Base-by-base conservation (phyloP, 2,797 vertebrate genomes). In the Rousettus madagascariensis region DNA sequence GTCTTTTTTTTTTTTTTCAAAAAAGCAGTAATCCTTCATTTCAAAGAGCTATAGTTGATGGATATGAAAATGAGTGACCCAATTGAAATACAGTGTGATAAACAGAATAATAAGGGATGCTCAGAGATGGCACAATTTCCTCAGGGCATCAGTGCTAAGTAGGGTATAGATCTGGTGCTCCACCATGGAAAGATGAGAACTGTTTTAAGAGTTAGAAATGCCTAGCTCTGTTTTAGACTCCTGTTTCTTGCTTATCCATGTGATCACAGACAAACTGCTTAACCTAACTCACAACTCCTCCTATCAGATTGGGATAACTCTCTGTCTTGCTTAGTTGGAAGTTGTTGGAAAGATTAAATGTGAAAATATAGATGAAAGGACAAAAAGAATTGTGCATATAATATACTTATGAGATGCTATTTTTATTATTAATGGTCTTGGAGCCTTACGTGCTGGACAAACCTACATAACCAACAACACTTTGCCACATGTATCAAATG, bases 361-460 rank as follows among this genome's bases (percentile, higher is more conserved):
- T 77, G 28, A 82, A 68, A 65, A 90, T 20, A 33, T 2, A 49
- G 41, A 69, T 26, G 65, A 92, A 80, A 66, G 19, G 20, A 28
- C 33, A 74, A 61, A 88, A 24, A 49, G 13, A 49, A 13, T 17
- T 65, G 0, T 69, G n/a, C 6, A 74, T 6, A 59, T 74, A 78
- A 33, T 82, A 46, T 88, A 88, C 59, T 83, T 71, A 3, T 53
- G 63, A 91, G 57, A 33, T 86, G 41, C 3, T 55, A 10, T 75
- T 85, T 78, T 91, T 88, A n/a, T 95, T 86, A 38, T 36, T n/a
- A 87, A 36, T 91, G 12, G 11, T 72, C 38, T 89, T 28, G 79
- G n/a, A 82, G 38, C 33, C n/a, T 91, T 89, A 91, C 38, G 74
- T 91, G 22, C 12, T 90, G 43, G 65, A 57, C n/a, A 75, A 82